Conservation (phyloP, 2,797 vertebrate species). For the Silurus lanzhouensis region DNA sequence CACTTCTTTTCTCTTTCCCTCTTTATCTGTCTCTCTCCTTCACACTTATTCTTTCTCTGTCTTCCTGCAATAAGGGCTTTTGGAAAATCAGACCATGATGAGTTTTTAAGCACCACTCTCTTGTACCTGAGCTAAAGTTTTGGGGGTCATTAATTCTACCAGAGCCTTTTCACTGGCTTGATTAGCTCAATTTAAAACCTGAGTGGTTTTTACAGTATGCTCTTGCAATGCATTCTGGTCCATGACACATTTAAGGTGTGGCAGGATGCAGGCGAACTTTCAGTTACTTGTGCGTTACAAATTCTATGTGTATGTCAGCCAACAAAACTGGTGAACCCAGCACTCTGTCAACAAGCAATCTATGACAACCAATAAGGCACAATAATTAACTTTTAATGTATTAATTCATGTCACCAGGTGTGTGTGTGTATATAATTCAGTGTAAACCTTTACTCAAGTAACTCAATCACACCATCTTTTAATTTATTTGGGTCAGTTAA, state of each 20-base stretch:
- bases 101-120: slow-evolving; percentile 20
- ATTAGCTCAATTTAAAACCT: slow-evolving; percentile 47
- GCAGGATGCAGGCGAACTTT: no score
- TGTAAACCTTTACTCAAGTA: not conserved
- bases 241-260: slow-evolving; percentile 5
- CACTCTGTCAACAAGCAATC: not conserved
- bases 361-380: not conserved
- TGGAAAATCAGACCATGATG: slow-evolving; percentile 38
- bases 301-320: no score
- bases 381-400: not conserved
- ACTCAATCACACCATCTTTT: not conserved
- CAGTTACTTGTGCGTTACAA: no score
- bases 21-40: slow-evolving; percentile 21
- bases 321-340: not conserved
- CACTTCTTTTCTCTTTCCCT: slow-evolving; percentile 14
- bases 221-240: slow-evolving; percentile 37
- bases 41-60: slow-evolving; percentile 13
- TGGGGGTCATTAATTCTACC: slow-evolving; percentile 4
- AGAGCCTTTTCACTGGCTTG: slow-evolving; percentile 41
- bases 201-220: slow-evolving; percentile 39
- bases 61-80: slow-evolving; percentile 20
- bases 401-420: no score
- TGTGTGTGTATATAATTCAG: not conserved
- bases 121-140: slow-evolving; percentile 20
- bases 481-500: no score